Evolutionary conservation across 2,113 vertebrate genomes (phyloP), one percentile per base, ranked within the genome.

Genomic region (Noturus placidus): DNA sequence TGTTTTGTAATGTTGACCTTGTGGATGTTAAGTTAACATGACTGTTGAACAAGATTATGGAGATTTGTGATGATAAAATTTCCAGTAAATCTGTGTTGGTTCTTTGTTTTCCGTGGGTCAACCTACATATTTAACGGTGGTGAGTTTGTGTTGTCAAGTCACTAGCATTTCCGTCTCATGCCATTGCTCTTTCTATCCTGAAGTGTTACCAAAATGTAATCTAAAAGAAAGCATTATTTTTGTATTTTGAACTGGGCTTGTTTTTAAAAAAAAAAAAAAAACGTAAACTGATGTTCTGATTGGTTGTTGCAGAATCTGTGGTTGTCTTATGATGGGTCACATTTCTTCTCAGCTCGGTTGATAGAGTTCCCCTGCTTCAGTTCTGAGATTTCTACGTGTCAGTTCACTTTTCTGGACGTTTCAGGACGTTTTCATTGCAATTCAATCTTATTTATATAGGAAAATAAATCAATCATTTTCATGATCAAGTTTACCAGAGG

Each of bases 161-260:
- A 93, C 92, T 92, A 92, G 94, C 93, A 91, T 93, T 91, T 91
- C 89, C 88, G 91, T 91, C 59, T 89, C 90, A 90, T 91, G 85
- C 92, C 91, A 84, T 90, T 92, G 91, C 90, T 93, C 88, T 90
- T 90, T 92, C 84, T 93, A 91, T 95, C 93, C 91, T 94, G 90
- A 95, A 94, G 94, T 95, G 93, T 95, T 95, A 95, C 93, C 93
- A 94, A 95, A 96, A 95, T 94, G 93, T 95, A 93, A 94, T 94
- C 92, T 92, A 91, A 93, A 94, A 90, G 88, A 94, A 91, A 93
- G 93, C 87, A 94, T 93, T 96, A 95, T 96, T 96, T 96, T 96
- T 96, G 94, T 96, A 96, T 95, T 94, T 94, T 94, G 90, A 93
- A 95, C 93, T 90, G 92, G 92, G 93, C 92, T 92, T 95, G 93